phyloP scores from a whole-genome alignment of 1,140 invertebrate genomes.

The Berghia stephanieae region DNA sequence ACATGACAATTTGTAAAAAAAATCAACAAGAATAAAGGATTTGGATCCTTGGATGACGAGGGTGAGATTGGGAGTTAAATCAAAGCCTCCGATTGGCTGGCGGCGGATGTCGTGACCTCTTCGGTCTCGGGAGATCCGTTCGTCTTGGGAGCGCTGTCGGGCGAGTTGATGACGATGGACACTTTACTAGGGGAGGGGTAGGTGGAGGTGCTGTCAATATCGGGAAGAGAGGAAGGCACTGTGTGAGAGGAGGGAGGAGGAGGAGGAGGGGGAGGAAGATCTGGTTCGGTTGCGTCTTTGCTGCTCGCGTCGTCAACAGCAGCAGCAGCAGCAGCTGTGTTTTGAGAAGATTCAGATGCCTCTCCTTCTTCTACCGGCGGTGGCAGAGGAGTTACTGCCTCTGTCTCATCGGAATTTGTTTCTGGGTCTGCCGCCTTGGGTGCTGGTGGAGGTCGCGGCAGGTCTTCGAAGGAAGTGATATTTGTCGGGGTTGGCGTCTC shows the following conservation, averaged over 20 bases:
- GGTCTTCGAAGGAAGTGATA: no score
- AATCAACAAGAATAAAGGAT: no score
- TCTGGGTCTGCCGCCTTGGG: neutral
- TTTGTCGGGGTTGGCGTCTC: no score
- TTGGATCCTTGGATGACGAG: no score
- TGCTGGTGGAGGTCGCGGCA: neutral
- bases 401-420: no score
- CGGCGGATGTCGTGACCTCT: conserved; percentile 3
- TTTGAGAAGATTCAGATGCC: no score
- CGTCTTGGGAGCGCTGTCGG: neutral
- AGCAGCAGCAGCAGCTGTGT: no score
- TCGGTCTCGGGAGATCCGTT: neutral
- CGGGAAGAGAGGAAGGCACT: conserved; percentile 28
- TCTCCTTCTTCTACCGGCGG: no score
- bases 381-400: no score
- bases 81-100: conserved; percentile 11
- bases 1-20: no score
- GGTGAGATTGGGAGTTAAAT: no score
- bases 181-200: neutral
- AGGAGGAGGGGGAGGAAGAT: neutral
- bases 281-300: neutral
- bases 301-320: no score
- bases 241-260: neutral
- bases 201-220: neutral
- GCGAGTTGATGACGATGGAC: conserved; percentile 12